Percentiles rank a stretch among this genome's conserved stretches.
These are phyloP conservation scores for human DNA, from an alignment of 2,113 vertebrate genomes.

Conservation along the genomic window GRCh38 chr19:30596501-30597000, in stretches of 20 bases:
- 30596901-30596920: neutral
- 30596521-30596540: slow-evolving; percentile 89
- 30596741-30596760: slow-evolving; percentile 43
- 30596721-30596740: slow-evolving; percentile 64
- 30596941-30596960: fast-evolving
- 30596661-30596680: slow-evolving; percentile 76
- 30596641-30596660: slow-evolving; percentile 88
- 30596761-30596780: neutral
- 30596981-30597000: neutral
- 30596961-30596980: neutral
- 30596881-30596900: neutral
- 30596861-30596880: neutral
- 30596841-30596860: neutral
- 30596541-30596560: slow-evolving; percentile 89
- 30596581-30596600: slow-evolving; percentile 89
- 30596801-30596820: slow-evolving; percentile 60
- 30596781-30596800: slow-evolving; percentile 63
- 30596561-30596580: slow-evolving; percentile 90
- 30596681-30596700: slow-evolving; percentile 65
- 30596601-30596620: slow-evolving; percentile 89
- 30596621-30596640: slow-evolving; percentile 89
- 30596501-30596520: slow-evolving; percentile 90
- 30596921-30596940: neutral
- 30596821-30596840: neutral
- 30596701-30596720: slow-evolving; percentile 61